Evolutionary conservation across 2,888 invertebrate genomes (phyloP), one percentile per base, ranked within the genome.

Genomic region (Ectropis crepuscularia): DNA sequence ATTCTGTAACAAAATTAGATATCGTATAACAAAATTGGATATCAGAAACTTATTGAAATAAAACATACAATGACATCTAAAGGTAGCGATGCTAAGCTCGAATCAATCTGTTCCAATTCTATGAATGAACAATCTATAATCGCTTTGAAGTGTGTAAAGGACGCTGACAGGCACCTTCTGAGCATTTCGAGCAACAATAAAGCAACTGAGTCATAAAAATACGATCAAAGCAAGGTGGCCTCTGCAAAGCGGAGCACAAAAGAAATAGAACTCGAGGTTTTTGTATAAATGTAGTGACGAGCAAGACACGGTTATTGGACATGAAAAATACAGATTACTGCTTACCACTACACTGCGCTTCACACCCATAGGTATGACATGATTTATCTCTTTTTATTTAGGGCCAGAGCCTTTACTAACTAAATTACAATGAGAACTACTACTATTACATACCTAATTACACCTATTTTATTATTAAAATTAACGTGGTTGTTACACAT

Each of bases 161-260:
- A 68, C 72, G 77, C 69, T 77, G 79, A 80, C 78, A 76, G 67
- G 70, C 76, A 74, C 63, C 74, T 80, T 78, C 75, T 74, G 72
- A 74, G 76, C 79, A 76, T 79, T 75, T 72, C 72, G 71, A 76
- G 74, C 8, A 77, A 82, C 78, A 83, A 82, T 82, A 82, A 83
- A 82, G 84, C 80, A 77, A 80, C 77, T 74, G 76, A 78, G 76
- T 82, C 81, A 81, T 81, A 84, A 85, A 84, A 81, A 81, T 9
- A n/a, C 77, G 79, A 79, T 82, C 80, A 80, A 80, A 79, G 78
- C 73, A 76, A 79, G 81, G 81, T 79, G 80, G 81, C 74, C 80
- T 73, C 70, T 72, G 69, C 73, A 74, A 77, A 82, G 75, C 73
- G 76, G 70, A 70, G 72, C 72, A 83, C 80, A 83, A 83, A 81